Conservation (phyloP, 1,140 invertebrate species). For the Ericerus pela region DNA sequence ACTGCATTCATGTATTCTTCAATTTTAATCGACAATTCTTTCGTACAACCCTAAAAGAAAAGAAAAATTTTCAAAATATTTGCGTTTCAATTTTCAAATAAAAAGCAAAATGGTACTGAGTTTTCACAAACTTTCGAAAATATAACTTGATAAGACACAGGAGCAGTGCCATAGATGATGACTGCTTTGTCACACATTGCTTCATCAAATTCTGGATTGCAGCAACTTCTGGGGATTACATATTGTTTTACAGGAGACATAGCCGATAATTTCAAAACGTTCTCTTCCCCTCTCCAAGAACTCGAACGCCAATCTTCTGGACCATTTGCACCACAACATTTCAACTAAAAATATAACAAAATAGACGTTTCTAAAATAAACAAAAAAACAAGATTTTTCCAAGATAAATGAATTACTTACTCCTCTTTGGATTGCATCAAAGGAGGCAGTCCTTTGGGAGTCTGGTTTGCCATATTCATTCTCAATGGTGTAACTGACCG, state of each 20-base stretch:
- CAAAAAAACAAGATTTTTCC: background rate
- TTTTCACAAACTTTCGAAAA: conserved; percentile 36
- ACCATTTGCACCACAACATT: conserved; percentile 55
- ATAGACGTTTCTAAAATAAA: background rate
- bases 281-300: conserved; percentile 36
- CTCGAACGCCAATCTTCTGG: conserved; percentile 53
- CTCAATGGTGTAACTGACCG: conserved; percentile 47
- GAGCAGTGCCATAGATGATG: conserved; percentile 35
- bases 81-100: conserved; percentile 20
- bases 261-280: conserved; percentile 26
- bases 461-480: conserved; percentile 49
- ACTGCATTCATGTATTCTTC: conserved; percentile 44
- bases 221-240: conserved; percentile 45
- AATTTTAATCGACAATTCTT: conserved; percentile 46
- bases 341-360: conserved; percentile 33
- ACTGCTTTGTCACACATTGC: conserved; percentile 33
- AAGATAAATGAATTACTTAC: conserved; percentile 31
- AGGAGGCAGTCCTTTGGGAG: conserved; percentile 40
- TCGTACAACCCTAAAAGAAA: conserved; percentile 49
- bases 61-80: conserved; percentile 22
- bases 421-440: conserved; percentile 50
- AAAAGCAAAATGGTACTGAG: conserved; percentile 13
- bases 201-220: conserved; percentile 32
- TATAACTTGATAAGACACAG: conserved; percentile 35
- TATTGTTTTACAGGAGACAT: conserved; percentile 31